Conservation (phyloP, 2,113 vertebrate genomes). For the Morone chrysops region DNA sequence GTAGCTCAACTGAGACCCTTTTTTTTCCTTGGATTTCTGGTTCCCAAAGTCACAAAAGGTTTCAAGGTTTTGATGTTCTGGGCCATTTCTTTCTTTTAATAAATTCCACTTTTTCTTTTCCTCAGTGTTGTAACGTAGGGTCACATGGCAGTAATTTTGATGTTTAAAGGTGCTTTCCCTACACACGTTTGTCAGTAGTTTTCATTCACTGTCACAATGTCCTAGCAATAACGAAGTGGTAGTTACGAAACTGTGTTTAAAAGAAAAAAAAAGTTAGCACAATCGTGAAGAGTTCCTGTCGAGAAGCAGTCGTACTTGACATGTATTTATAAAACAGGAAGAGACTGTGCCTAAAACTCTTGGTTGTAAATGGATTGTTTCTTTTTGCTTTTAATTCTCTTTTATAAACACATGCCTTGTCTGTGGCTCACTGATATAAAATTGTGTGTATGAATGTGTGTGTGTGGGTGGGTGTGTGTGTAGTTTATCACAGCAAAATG, state of each 20-base stretch:
- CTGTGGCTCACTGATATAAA: slow-evolving; percentile 87
- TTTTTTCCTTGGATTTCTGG: slow-evolving; percentile 51
- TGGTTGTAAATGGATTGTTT: slow-evolving; percentile 86
- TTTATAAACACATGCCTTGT: slow-evolving; percentile 89
- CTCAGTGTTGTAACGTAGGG: slow-evolving; percentile 86
- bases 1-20: slow-evolving; percentile 86
- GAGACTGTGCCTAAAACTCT: slow-evolving; percentile 93
- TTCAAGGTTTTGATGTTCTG: slow-evolving; percentile 53
- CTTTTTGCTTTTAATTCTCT: slow-evolving; percentile 70
- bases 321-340: slow-evolving; percentile 91
- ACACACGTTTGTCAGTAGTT: slow-evolving; percentile 89
- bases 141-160: slow-evolving; percentile 87
- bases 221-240: slow-evolving; percentile 96
- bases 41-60: slow-evolving; percentile 57
- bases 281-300: slow-evolving; percentile 85
- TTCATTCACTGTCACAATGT: slow-evolving; percentile 90
- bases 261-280: slow-evolving; percentile 82
- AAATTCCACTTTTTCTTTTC: slow-evolving; percentile 67
- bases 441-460: slow-evolving; percentile 53
- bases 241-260: slow-evolving; percentile 85
- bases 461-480: slow-evolving; percentile 80
- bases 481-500: slow-evolving; percentile 83
- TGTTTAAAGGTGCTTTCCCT: slow-evolving; percentile 90
- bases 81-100: slow-evolving; percentile 35
- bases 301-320: slow-evolving; percentile 86